A percentile compares a stretch with the other conserved stretches of the same genome.
Evolutionary conservation across 2,113 vertebrate genomes (phyloP).

Genomic region (Oncorhynchus keta): DNA sequence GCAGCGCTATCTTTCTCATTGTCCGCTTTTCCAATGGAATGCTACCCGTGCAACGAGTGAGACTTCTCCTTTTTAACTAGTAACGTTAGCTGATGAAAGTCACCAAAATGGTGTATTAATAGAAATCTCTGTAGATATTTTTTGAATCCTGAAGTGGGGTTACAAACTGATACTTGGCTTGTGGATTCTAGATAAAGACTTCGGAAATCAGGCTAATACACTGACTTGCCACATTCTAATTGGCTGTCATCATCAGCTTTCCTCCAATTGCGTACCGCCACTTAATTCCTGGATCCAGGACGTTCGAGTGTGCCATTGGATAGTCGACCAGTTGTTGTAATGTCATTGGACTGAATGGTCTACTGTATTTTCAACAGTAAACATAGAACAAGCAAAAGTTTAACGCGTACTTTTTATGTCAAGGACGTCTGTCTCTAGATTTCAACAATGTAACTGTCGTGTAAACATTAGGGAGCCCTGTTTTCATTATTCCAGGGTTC

Average conservation of each 20-base stretch:
- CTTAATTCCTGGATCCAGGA: slow-evolving; percentile 64
- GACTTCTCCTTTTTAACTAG: slow-evolving; percentile 18
- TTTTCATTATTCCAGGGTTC: too few relatives aligned
- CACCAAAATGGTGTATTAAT: slow-evolving; percentile 24
- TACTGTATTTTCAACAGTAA: too few relatives aligned
- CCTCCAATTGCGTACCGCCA: slow-evolving; percentile 84
- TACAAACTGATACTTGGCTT: not conserved
- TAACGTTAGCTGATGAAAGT: slow-evolving; percentile 33
- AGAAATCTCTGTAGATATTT: not conserved
- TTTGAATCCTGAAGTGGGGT: slow-evolving; percentile 3
- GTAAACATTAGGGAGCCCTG: too few relatives aligned
- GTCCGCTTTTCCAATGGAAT: slow-evolving; percentile 28
- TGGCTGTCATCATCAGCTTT: slow-evolving; percentile 56
- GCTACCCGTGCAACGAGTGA: not conserved
- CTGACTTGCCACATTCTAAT: slow-evolving; percentile 86
- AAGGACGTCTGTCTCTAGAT: too few relatives aligned
- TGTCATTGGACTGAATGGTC: too few relatives aligned
- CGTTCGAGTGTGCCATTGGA: slow-evolving; percentile 70
- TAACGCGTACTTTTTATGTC: too few relatives aligned
- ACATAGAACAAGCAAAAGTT: too few relatives aligned
- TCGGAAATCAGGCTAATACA: slow-evolving; percentile 52
- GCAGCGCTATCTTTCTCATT: slow-evolving; percentile 67
- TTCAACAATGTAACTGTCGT: too few relatives aligned
- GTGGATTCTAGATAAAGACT: slow-evolving; percentile 42
- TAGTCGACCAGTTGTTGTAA: not conserved